Evolutionary conservation across 2,113 vertebrate species (phyloP).

Genomic region (Fulmarus glacialis): DNA sequence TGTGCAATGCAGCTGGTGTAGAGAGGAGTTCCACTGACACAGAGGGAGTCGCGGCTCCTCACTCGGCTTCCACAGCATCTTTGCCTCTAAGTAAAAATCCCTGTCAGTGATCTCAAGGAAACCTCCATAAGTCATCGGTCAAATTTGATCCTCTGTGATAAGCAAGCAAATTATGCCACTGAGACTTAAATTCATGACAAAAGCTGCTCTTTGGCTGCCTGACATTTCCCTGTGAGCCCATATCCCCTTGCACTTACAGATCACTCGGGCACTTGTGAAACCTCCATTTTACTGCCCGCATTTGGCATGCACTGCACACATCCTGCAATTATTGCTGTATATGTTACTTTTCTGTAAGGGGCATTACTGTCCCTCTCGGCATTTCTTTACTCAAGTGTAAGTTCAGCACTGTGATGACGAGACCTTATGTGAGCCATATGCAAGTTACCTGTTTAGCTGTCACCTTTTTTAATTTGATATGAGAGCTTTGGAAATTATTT

Average conservation of each 20-base stretch:
- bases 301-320: background rate
- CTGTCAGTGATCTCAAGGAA: background rate
- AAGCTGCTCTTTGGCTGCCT: background rate
- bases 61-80: background rate
- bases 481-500: background rate
- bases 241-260: background rate
- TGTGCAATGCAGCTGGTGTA: background rate
- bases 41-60: background rate
- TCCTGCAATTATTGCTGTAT: background rate
- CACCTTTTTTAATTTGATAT: background rate
- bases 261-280: background rate
- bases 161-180: background rate
- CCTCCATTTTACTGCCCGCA: background rate
- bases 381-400: background rate
- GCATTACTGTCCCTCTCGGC: background rate
- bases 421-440: background rate
- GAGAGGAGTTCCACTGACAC: background rate
- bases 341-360: background rate
- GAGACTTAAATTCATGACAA: background rate
- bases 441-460: background rate
- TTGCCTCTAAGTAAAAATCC: background rate
- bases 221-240: background rate
- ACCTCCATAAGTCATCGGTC: background rate
- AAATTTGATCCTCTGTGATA: background rate
- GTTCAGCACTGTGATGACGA: background rate